A percentile compares a stretch with the other conserved stretches of the same genome.
Conservation (phyloP, 2,113 vertebrate species). For the Vulpes vulpes region DNA sequence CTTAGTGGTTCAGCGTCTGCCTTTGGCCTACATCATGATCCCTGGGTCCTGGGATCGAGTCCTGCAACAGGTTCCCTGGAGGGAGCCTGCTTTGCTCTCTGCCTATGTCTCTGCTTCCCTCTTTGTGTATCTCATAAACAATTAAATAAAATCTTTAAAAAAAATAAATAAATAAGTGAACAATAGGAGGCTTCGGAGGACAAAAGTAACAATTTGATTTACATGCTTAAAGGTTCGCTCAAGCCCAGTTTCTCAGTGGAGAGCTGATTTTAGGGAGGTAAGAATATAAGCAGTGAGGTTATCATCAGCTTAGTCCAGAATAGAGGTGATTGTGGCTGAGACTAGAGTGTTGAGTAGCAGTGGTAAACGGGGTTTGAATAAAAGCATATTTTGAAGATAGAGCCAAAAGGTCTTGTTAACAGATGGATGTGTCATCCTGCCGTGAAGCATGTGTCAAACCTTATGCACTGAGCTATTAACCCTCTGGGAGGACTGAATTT, state of each 20-base stretch:
- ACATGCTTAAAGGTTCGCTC: neutral
- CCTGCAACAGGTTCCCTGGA: too few relatives aligned
- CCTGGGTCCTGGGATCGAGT: too few relatives aligned
- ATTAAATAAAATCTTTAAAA: too few relatives aligned
- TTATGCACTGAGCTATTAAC: too few relatives aligned
- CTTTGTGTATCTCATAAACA: too few relatives aligned
- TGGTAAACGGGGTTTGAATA: neutral
- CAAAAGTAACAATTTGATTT: neutral
- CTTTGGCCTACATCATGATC: too few relatives aligned
- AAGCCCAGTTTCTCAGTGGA: neutral
- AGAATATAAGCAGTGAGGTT: neutral
- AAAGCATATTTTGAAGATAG: neutral
- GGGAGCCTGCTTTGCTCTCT: too few relatives aligned
- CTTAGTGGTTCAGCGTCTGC: too few relatives aligned
- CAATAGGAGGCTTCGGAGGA: neutral
- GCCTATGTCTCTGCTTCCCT: too few relatives aligned
- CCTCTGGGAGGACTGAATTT: neutral
- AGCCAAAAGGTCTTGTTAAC: neutral
- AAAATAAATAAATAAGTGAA: too few relatives aligned
- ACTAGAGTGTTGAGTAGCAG: neutral
- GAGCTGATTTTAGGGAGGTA: neutral
- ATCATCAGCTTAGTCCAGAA: neutral
- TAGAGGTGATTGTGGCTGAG: neutral
- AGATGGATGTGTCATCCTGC: neutral
- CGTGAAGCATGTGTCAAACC: neutral